These are phyloP conservation scores for Sciaenops ocellatus DNA, from an alignment of 2,797 vertebrate genomes.

Conservation along the genomic window DNA sequence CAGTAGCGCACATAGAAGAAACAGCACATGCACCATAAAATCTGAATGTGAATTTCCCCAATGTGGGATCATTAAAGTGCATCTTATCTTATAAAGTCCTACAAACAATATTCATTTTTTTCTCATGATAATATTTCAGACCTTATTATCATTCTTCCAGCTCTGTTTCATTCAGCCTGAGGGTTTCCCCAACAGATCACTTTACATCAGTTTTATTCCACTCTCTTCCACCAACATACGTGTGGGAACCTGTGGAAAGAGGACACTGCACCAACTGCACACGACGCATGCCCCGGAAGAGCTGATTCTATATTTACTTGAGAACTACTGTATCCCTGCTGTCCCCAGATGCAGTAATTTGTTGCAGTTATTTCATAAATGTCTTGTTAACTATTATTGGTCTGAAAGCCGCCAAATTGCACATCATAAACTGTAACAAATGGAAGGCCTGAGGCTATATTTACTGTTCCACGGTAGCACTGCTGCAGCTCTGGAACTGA, in stretches of 20 bases:
- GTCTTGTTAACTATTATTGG: constrained; percentile 70
- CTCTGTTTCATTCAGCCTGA: constrained; percentile 15
- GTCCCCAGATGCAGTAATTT: constrained; percentile 54
- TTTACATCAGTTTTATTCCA: constrained; percentile 20
- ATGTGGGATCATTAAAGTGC: too few relatives aligned
- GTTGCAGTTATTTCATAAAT: constrained; percentile 68
- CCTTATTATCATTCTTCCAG: constrained; percentile 7
- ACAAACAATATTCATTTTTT: not conserved
- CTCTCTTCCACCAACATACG: constrained; percentile 32
- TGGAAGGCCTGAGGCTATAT: constrained; percentile 55
- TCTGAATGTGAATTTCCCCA: too few relatives aligned
- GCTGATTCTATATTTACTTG: constrained; percentile 39
- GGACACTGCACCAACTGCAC: constrained; percentile 47
- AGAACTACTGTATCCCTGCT: constrained; percentile 15
- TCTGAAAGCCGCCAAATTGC: constrained; percentile 65
- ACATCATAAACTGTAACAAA: constrained; percentile 72
- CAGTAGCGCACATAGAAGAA: not conserved
- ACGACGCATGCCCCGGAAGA: not conserved
- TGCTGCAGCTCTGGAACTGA: constrained; percentile 52
- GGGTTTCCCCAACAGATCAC: constrained; percentile 23
- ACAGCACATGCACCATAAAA: not conserved
- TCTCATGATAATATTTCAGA: constrained; percentile 11
- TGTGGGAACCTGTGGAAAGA: constrained; percentile 50
- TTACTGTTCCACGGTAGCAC: constrained; percentile 51
- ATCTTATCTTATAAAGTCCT: not conserved